Base-by-base conservation (phyloP, 2,888 invertebrate genomes). In the Diloba caeruleocephala region DNA sequence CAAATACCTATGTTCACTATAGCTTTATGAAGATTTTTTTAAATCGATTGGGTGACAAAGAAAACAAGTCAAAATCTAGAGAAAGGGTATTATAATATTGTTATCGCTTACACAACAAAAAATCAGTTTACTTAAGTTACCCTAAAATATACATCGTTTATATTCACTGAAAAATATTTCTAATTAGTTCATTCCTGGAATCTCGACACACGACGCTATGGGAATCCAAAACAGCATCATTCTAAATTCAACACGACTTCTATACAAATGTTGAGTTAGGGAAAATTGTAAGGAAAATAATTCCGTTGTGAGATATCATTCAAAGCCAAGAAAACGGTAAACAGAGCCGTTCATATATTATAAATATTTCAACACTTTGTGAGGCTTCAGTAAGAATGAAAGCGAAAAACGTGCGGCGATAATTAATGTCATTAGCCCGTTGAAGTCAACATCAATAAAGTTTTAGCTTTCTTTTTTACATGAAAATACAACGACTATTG, bases 361-460 rank as follows among this genome's bases (percentile, higher is more conserved):
- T 57, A 41, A 56, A 65, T 57, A 68, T 61, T 65, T 65, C 61
- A 68, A 34, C 46, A 34, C 21, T 36, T 42, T 25, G 14, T 61
- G 25, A 34, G 23, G 49, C 7, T 9, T 17, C 2, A 19, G 33
- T 19, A 12, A 17, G 23, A 36, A 14, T 17, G 21, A 3, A 14
- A 19, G 21, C 32, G 32, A 28, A 6, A 13, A 26, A 42, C 25
- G 38, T 23, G 17, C n/a, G n/a, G n/a, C n/a, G n/a, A n/a, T n/a
- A n/a, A n/a, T n/a, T n/a, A n/a, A n/a, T n/a, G n/a, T n/a, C n/a
- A n/a, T n/a, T n/a, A n/a, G n/a, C n/a, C n/a, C n/a, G n/a, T n/a
- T n/a, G n/a, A n/a, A n/a, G n/a, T n/a, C n/a, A n/a, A n/a, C n/a
- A n/a, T n/a, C n/a, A n/a, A n/a, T n/a, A n/a, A n/a, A n/a, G n/a